Conservation (phyloP, 2,888 invertebrate genomes). For the Anagyrus pseudococci region DNA sequence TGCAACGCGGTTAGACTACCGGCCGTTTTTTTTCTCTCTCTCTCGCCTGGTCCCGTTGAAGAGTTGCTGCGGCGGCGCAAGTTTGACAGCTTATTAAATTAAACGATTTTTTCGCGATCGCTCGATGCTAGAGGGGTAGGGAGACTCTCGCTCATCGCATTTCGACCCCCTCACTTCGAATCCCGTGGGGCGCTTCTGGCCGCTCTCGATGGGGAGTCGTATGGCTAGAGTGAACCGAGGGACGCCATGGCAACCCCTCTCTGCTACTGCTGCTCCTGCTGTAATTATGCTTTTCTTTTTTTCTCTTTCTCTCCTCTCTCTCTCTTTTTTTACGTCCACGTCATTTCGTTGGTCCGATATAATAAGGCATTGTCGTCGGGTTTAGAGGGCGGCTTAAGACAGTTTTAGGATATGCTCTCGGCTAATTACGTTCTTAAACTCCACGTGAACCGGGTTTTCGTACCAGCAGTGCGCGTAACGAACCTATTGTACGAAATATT, state of each 20-base stretch:
- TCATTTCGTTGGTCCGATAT: conserved; percentile 58
- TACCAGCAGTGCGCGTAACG: conserved; percentile 2
- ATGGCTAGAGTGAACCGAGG: conserved; percentile 7
- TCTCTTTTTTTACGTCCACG: conserved; percentile 54
- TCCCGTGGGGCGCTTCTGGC: conserved; percentile 59
- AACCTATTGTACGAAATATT: conserved; percentile 1
- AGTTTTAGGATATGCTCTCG: conserved; percentile 47
- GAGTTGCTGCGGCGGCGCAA: conserved; percentile 40
- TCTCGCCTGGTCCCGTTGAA: conserved; percentile 18
- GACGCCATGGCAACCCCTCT: conserved; percentile 56
- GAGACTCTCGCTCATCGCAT: background rate
- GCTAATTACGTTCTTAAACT: conserved; percentile 46
- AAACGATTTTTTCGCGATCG: conserved; percentile 54
- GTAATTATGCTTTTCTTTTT: conserved; percentile 57
- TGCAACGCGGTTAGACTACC: too few species aligned
- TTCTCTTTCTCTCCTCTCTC: too few species aligned
- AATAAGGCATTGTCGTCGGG: conserved; percentile 54
- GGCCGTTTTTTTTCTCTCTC: conserved; percentile 10
- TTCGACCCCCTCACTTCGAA: conserved; percentile 6
- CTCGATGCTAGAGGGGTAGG: conserved; percentile 23
- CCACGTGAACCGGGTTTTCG: background rate
- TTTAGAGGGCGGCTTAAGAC: conserved; percentile 43
- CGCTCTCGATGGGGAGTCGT: conserved; percentile 39
- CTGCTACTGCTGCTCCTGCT: too few species aligned
- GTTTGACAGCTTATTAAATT: conserved; percentile 59